Base-by-base conservation (phyloP, 2,888 invertebrate genomes). In the Slavum lentiscoides region DNA sequence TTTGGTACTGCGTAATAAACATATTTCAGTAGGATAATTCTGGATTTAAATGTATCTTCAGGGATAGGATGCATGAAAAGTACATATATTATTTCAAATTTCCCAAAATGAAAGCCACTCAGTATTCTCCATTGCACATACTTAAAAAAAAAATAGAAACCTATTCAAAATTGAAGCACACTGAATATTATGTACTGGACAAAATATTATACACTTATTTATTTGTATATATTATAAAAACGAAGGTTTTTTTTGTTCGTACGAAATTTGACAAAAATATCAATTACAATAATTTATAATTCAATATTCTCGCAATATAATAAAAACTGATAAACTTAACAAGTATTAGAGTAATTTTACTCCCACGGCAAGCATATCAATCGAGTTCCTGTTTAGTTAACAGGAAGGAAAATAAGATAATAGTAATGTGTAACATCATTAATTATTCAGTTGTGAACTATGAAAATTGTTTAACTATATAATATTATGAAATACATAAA, bases 401-500 rank as follows among this genome's bases (percentile, higher is more conserved):
- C 72, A 55, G 80, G 80, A 80, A 64, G 80, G 55, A 80, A 72
- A 76, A 66, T 43, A 76, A 76, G 75, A 76, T 76, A 76, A 76
- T 58, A 43, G 37, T 49, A 23, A 43, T 21, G 23, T 30, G 19
- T 13, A 23, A 6, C n/a, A 17, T 59, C n/a, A 55, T 49, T 19
- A 55, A 49, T 19, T 64, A 39, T 74, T 23, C 30, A 59, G 67
- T 68, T 5, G 11, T 55, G 21, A 74, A 55, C n/a, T n/a, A 58
- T 66, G 37, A 11, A 55, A 19, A 64, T 53, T 62, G 15, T 62
- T 62, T 49, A 64, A 19, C 23, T 49, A 68, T 58, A 23, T 21
- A 11, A 75, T 59, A 58, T 9, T 66, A 74, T 23, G 9, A 64
- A 64, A 15, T 15, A 19, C 37, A 37, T 53, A 37, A 23, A 64